Evolutionary conservation across 1,140 invertebrate genomes (phyloP), one percentile per base, ranked within the genome.

Genomic region (Anastrepha obliqua): DNA sequence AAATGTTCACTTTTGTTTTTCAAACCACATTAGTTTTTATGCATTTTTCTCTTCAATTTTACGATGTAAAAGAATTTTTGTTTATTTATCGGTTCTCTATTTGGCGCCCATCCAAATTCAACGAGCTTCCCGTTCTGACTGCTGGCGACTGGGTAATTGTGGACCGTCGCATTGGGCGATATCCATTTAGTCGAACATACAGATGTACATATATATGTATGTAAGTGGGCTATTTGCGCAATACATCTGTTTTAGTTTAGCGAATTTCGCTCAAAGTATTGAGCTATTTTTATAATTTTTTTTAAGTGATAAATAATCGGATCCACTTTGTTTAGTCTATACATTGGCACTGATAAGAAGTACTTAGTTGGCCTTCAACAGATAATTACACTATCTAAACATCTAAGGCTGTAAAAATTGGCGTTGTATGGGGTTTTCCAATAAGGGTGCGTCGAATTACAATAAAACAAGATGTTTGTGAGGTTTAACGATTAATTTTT

Each of bases 91-190:
- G 15, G 15, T 62, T 62, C 60, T 62, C 67, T 6, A 17, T 74
- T 74, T 74, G 67, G 67, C 67, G 67, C 3, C 67, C 39, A 42
- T 74, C 67, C 42, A 74, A 44, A 44, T 74, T 74, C 17, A 13
- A 17, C 39, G 42, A 74, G 42, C 67, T 74, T 44, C 42, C 17
- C 39, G 67, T 42, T 13, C 44, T 39, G 42, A 74, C 67, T 74
- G 67, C 39, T 15, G 3, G 67, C 67, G 13, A 42, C 64, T 17
- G 67, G 17, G 11, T 7, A 44, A 44, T 74, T 44, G 11, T 4
- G 15, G 0, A 67, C 29, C 65, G 20, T 29, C 9, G 17, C 62
- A 64, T 64, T 64, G 62, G 62, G 2, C 15, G 64, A 39, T 55
- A 11, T 55, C 20, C 29, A 67, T 29, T 39, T 39, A 39, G 64